Evolutionary conservation across 2,888 invertebrate species (phyloP), one percentile per base, ranked within the genome.

Genomic region (Pachymerium ferrugineum): DNA sequence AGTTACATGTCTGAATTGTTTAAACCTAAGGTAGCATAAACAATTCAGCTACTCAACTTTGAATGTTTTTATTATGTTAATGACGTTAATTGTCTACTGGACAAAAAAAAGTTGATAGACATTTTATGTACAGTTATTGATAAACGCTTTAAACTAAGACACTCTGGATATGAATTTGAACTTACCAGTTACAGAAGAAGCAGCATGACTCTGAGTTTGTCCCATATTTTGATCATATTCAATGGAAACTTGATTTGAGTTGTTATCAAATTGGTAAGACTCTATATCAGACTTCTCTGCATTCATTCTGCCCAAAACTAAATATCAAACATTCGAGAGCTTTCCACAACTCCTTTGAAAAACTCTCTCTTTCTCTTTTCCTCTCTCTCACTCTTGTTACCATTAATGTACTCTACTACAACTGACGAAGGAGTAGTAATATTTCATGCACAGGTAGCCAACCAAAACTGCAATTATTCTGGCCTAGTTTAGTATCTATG

Each of bases 391-490:
- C n/a, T n/a, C n/a, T n/a, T n/a, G n/a, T n/a, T n/a, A n/a, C n/a
- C n/a, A n/a, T n/a, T n/a, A n/a, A n/a, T n/a, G n/a, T n/a, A 47
- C 16, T 19, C 16, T 47, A 47, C 47, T 47, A 47, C 47, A 14
- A 47, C 47, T 47, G 47, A 47, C 22, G 16, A 47, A 47, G 47
- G n/a, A n/a, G n/a, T 47, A 47, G 47, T 47, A 47, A 22, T 47
- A 47, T 47, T 47, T 47, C 47, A 47, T 47, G 47, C 47, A 47
- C 47, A 47, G 47, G 47, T 47, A n/a, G n/a, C 22, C 47, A 47
- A 47, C 47, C 47, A 47, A 47, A 47, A 47, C 47, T 47, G 47
- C 47, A 47, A 47, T 47, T 47, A 47, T 16, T 14, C 47, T 47
- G 47, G 16, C 47, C 47, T 47, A 47, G 47, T 47, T 47, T 47